Evolutionary conservation across 2,888 invertebrate genomes (phyloP), one percentile per base, ranked within the genome.

Genomic region (Bursaphelenchus okinawaensis): DNA sequence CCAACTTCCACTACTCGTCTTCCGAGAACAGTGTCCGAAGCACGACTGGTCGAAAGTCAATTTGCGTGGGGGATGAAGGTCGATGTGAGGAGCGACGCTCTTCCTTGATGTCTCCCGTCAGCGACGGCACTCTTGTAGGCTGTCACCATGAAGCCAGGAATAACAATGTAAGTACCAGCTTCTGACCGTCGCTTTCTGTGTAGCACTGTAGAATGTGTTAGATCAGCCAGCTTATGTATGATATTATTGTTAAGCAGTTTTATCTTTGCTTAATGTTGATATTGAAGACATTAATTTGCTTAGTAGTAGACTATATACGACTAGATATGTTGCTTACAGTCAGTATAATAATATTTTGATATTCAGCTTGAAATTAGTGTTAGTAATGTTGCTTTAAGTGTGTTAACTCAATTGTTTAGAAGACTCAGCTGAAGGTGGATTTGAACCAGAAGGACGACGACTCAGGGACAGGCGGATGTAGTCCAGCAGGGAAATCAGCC

Each of bases 11-110:
- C 23, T 59, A 59, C 24, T 51, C 51, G 12, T 59, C 60, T 20
- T 59, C 60, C n/a, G 60, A 50, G n/a, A 19, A 59, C 50, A 59
- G 51, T 40, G 40, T 40, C n/a, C 12, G 6, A 40, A 40, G 40
- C 40, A n/a, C 3, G 12, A n/a, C n/a, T 40, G 16, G 16, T 1
- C 40, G 40, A 4, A 40, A 40, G n/a, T 40, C 40, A 12, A 4
- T 40, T 40, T 40, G 40, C n/a, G n/a, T 40, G 12, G 6, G 3
- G 12, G 40, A 40, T 40, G 40, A 40, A n/a, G 40, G 40, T 16
- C 16, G 40, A 16, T 3, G 3, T 3, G 40, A 40, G 12, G 40
- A 40, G n/a, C 12, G 40, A 40, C 40, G 40, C 16, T n/a, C n/a
- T n/a, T 40, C 40, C n/a, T n/a, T 40, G 12, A 12, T 40, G 40